Base-by-base conservation (phyloP, 2,888 invertebrate species). In the Morpho deidamia region DNA sequence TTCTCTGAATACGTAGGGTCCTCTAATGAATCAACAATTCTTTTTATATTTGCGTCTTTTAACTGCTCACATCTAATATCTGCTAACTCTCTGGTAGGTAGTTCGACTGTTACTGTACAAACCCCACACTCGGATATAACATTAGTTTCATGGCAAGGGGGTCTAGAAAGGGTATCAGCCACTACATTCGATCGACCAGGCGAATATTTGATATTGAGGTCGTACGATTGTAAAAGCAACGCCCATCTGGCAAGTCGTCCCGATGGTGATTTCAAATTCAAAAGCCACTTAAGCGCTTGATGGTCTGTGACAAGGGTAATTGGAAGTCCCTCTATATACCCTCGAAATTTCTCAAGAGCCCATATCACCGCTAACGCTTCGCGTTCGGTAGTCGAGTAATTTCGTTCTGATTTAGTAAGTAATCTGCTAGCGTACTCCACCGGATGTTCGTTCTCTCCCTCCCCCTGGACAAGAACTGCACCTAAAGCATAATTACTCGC, bases 231-330 rank as follows among this genome's bases (percentile, higher is more conserved):
- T 3, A 88, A 56, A 7, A 53, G 40, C 4, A 66, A 34, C 0
- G 76, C 75, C 88, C 86, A 90, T 42, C 85, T 55, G 0, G 78
- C 77, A 2, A 90, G 59, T 42, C 84, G 56, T 32, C 81, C 81
- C 10, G 71, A 67, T 0, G 78, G 74, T n/a, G 82, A 68, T 57
- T 83, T 81, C n/a, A n/a, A n/a, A n/a, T n/a, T n/a, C n/a, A n/a
- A n/a, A n/a, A 0, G 42, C 45, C 1, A 68, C 71, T 38, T 66
- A 66, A 35, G 14, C 4, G 14, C 14, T 14, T 14, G 14, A 4
- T 14, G 14, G 4, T 14, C 14, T 14, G 14, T 14, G 14, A 14
- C 14, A 14, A 14, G 14, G 14, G 14, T 14, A 14, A 14, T 14
- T 4, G 14, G 14, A 14, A 14, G 14, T 14, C 14, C 14, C 14